These are phyloP conservation scores for Stercorarius parasiticus DNA, from an alignment of 2,113 vertebrate genomes.

Conservation along the genomic window DNA sequence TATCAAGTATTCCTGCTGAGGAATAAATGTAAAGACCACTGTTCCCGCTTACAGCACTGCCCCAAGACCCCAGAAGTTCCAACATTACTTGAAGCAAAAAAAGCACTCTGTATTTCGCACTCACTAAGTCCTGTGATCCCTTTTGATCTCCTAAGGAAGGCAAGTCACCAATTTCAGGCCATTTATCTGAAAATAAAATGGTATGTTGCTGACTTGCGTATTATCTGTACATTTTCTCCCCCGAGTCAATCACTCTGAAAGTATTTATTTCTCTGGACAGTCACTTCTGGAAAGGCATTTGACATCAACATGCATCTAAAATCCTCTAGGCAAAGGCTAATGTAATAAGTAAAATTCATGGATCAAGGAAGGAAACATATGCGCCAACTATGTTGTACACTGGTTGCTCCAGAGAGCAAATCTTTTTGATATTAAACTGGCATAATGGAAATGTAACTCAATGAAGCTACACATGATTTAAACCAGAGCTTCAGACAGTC, in stretches of 20 bases:
- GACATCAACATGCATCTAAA: neutral
- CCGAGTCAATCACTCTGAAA: neutral
- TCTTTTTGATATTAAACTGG: neutral
- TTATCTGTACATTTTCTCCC: neutral
- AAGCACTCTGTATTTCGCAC: neutral
- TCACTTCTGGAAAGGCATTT: neutral
- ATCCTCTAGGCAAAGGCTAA: constrained; percentile 6
- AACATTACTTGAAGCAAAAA: neutral
- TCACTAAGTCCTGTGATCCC: neutral
- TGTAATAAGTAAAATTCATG: neutral
- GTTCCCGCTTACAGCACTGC: neutral
- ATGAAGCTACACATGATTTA: neutral
- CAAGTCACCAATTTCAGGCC: neutral
- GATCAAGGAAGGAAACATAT: neutral
- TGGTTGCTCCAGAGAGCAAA: neutral
- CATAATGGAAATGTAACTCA: neutral
- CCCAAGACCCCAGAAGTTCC: neutral
- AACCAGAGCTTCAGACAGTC: neutral
- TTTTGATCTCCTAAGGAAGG: neutral
- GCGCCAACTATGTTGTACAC: neutral
- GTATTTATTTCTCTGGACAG: constrained; percentile 13
- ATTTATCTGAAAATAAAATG: constrained; percentile 32
- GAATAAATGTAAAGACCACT: neutral
- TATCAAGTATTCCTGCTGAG: neutral
- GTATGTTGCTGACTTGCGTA: neutral